Percentiles rank a stretch among this genome's conserved stretches.
These are phyloP conservation scores for Calliphora vomitoria DNA, from an alignment of 2,888 invertebrate genomes.

Conservation along the genomic window DNA sequence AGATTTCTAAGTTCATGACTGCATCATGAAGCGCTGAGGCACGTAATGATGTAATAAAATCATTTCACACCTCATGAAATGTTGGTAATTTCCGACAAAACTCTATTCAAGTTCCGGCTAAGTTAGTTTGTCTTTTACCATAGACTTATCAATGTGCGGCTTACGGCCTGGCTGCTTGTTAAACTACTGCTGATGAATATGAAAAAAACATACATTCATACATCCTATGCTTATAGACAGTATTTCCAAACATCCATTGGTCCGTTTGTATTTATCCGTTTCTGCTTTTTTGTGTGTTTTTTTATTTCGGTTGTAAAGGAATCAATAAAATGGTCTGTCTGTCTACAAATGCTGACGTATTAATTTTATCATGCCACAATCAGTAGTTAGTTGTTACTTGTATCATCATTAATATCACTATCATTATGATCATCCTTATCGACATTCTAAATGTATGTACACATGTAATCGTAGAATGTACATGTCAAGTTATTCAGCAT, in stretches of 20 bases:
- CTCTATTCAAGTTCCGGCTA: constrained; percentile 77
- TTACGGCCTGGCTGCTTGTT: constrained; percentile 25
- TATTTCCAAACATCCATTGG: background rate
- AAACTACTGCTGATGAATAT: constrained; percentile 23
- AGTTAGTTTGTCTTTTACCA: constrained; percentile 49
- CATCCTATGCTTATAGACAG: background rate
- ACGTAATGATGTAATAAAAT: constrained; percentile 83
- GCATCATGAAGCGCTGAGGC: constrained; percentile 54
- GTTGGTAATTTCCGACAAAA: constrained; percentile 82
- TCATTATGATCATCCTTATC: constrained; percentile 26
- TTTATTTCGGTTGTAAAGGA: constrained; percentile 34
- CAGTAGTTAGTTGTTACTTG: constrained; percentile 36
- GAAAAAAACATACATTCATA: background rate
- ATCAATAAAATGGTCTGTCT: constrained; percentile 47
- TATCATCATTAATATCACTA: constrained; percentile 37
- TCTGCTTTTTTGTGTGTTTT: constrained; percentile 11
- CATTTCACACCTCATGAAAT: constrained; percentile 83
- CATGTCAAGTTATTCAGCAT: no score
- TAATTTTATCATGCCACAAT: constrained; percentile 62
- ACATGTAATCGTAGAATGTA: no score
- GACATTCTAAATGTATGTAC: background rate
- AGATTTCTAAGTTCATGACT: constrained; percentile 39
- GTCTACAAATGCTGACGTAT: constrained; percentile 61
- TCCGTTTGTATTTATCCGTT: constrained; percentile 14
- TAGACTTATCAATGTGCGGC: constrained; percentile 31